Conservation (phyloP, 37 sponge, comb jelly and placozoan genomes). For the Lycopodina hypogea region DNA sequence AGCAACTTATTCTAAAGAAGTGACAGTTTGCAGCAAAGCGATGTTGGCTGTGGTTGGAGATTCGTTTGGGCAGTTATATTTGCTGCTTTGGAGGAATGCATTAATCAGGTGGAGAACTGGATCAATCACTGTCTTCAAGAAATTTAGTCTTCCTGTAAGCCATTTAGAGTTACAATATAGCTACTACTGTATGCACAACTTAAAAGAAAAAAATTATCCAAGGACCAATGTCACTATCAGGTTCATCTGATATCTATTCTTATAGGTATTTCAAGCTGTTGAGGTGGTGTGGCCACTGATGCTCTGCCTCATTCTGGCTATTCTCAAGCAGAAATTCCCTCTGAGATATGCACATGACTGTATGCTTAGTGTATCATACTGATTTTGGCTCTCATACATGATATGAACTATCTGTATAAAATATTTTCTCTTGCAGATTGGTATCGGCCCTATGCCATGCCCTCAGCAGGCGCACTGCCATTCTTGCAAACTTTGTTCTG, state of each 20-base stretch:
- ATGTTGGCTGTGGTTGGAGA: too few species aligned
- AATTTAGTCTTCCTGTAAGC: slow-evolving; percentile 1
- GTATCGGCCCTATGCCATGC: slow-evolving; percentile 85
- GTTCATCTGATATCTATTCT: not conserved
- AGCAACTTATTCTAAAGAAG: too few species aligned
- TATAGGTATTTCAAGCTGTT: slow-evolving; percentile 47
- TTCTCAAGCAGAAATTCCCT: slow-evolving; percentile 51
- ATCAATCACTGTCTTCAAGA: not conserved
- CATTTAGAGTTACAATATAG: not conserved
- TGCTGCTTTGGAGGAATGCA: slow-evolving; percentile 75
- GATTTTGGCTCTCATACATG: too few species aligned
- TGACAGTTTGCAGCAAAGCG: too few species aligned
- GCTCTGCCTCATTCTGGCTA: slow-evolving; percentile 49
- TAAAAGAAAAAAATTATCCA: too few species aligned
- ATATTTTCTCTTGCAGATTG: slow-evolving; percentile 31
- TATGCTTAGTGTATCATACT: slow-evolving; percentile 13
- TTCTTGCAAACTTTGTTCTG: slow-evolving; percentile 91
- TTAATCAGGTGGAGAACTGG: slow-evolving; percentile 37
- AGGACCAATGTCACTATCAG: not conserved
- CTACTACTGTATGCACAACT: too few species aligned
- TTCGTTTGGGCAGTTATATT: slow-evolving; percentile 15
- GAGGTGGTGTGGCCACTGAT: slow-evolving; percentile 71
- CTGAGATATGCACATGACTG: slow-evolving; percentile 20
- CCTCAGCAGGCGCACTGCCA: slow-evolving; percentile 93
- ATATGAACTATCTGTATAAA: not conserved